Percentiles rank a stretch among this genome's conserved stretches.
phyloP scores from a whole-genome alignment of 2,888 invertebrate genomes.

The Nephrotoma appendiculata region DNA sequence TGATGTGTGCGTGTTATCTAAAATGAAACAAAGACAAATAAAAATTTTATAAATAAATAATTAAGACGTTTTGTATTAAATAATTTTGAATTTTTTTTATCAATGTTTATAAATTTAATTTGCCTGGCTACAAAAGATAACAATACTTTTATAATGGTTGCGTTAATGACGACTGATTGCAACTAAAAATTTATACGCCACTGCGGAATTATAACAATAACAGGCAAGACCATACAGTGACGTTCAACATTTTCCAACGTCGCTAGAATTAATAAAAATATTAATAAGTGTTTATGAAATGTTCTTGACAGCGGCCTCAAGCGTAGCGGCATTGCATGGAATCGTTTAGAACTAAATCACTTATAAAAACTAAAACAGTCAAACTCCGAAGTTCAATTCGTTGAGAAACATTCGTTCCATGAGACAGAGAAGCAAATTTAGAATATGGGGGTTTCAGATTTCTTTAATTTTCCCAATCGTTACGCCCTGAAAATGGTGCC shows the following conservation, averaged over 20 bases:
- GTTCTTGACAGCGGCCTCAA: no score
- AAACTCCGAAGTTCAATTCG: no score
- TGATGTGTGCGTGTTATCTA: neutral
- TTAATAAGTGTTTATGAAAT: no score
- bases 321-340: no score
- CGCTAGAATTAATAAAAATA: no score
- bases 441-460: no score
- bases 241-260: neutral
- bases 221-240: neutral
- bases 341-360: no score
- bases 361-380: no score
- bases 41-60: neutral
- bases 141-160: neutral
- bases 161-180: neutral
- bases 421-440: no score
- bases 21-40: neutral
- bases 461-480: no score
- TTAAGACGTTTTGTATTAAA: neutral
- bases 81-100: neutral
- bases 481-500: no score
- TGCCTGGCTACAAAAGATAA: neutral
- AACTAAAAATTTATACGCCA: neutral
- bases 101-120: neutral
- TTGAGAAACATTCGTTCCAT: no score
- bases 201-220: neutral